Base-by-base conservation (phyloP, 2,888 invertebrate species). In the Embidobia sp. region DNA sequence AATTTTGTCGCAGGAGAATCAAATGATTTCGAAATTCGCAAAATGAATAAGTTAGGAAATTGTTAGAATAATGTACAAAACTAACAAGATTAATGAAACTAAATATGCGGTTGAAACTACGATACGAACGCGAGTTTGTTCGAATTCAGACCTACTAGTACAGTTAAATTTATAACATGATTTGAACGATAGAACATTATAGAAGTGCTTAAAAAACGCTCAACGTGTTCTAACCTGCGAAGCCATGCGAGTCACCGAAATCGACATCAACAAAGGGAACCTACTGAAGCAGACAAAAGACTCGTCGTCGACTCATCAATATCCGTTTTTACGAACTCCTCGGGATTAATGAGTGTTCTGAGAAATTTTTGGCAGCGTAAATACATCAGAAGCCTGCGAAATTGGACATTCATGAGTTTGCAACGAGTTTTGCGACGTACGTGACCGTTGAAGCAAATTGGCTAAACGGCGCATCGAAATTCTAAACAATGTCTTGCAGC, bases 281-380 rank as follows among this genome's bases (percentile, higher is more conserved):
- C 44, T 10, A 27, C 46, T 82, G 82, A 85, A 84, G 85, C 85
- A 84, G 83, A 86, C 85, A 85, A 86, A 84, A 80, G 78, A 63
- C 63, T 79, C 80, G 74, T 81, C 83, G 82, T 22, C 16, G 22
- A 37, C 49, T 63, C 42, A 51, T 55, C 48, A 15, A 37, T 55
- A 48, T 55, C 46, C 55, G 46, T 48, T 46, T 48, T 67, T 48
- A 55, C 46, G 26, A 49, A 49, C 40, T 51, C 27, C 55, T 15
- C 8, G 15, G 40, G 42, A 69, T 57, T 57, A 57, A 69, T 57
- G 48, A 49, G 22, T 42, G 40, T 40, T 57, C 67, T 29, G 6
- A 57, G 59, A 69, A 69, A 57, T 69, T 29, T 61, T 15, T 31
- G 26, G 3, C 31, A 55, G 31, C 22, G 46, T 37, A 55, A 46